Conservation (phyloP, 2,797 vertebrate genomes). For the Zenarchopterus dispar region DNA sequence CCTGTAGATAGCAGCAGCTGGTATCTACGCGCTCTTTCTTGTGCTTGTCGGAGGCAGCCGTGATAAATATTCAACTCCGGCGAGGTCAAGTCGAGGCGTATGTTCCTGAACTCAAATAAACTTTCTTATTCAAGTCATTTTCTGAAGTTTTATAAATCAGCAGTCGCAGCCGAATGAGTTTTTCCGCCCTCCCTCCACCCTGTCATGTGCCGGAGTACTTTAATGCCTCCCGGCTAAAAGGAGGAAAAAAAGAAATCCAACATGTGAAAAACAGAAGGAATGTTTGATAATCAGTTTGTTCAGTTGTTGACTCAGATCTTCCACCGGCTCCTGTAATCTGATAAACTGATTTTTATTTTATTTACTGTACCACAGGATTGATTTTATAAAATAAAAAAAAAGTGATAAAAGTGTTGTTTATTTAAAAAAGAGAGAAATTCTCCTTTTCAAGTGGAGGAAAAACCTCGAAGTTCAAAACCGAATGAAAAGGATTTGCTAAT, state of each 20-base stretch:
- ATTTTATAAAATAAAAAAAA: no score
- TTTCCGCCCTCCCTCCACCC: not conserved
- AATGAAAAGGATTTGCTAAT: slow-evolving; percentile 51
- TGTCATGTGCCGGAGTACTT: slow-evolving; percentile 13
- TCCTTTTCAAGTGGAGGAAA: no score
- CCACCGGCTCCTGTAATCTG: slow-evolving; percentile 13
- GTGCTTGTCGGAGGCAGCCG: slow-evolving; percentile 20
- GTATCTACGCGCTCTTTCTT: slow-evolving; percentile 10
- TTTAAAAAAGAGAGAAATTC: no score
- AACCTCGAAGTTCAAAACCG: no score
- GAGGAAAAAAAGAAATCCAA: not conserved
- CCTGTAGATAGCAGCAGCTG: slow-evolving; percentile 21
- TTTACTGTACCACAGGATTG: no score
- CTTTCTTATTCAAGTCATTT: slow-evolving; percentile 15
- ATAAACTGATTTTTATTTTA: slow-evolving; percentile 4
- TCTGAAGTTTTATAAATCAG: slow-evolving; percentile 2
- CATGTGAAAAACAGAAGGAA: slow-evolving; percentile 20
- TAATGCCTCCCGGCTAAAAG: slow-evolving; percentile 14
- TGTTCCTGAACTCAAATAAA: slow-evolving; percentile 15
- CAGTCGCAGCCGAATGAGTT: slow-evolving; percentile 14
- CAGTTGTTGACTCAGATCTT: not conserved
- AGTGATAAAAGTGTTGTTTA: no score
- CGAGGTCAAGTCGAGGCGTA: slow-evolving; percentile 10
- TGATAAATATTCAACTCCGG: slow-evolving; percentile 9
- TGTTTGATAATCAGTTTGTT: slow-evolving; percentile 13